These are phyloP conservation scores for Sebastes oblongus DNA, from an alignment of 2,797 vertebrate genomes.

Conservation along the genomic window DNA sequence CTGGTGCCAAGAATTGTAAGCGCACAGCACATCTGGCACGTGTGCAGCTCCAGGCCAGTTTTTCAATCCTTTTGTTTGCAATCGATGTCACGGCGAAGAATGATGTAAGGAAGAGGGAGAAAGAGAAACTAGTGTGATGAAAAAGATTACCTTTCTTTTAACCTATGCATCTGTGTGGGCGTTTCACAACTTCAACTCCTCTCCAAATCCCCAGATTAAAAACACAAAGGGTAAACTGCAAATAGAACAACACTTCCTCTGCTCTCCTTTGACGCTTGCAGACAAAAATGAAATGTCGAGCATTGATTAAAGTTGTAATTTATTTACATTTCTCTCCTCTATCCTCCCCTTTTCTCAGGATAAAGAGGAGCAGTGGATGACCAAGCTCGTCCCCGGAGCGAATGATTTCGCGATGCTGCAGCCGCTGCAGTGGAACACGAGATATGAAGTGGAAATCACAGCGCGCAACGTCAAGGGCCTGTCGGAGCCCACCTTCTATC, in stretches of 20 bases:
- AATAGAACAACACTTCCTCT: not conserved
- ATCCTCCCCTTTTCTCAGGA: constrained; percentile 74
- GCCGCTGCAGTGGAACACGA: constrained; percentile 96
- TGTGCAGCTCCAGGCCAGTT: not conserved
- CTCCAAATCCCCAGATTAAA: constrained; percentile 40
- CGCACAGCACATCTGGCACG: constrained; percentile 12
- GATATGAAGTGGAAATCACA: constrained; percentile 97
- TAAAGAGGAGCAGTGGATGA: constrained; percentile 98
- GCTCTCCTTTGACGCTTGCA: not conserved
- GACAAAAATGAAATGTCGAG: constrained; percentile 1
- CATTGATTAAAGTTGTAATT: not conserved
- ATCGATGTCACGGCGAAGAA: not conserved
- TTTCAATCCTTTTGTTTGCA: constrained; percentile 33
- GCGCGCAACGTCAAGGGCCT: constrained; percentile 95
- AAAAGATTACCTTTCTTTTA: constrained; percentile 20
- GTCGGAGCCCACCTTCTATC: constrained; percentile 96
- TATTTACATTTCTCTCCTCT: not conserved
- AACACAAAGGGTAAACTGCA: constrained; percentile 25
- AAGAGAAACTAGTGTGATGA: not conserved
- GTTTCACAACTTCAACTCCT: constrained; percentile 1
- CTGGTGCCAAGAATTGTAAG: constrained; percentile 20
- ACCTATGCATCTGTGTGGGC: constrained; percentile 7
- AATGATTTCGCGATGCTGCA: constrained; percentile 94
- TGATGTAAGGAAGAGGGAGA: not conserved
- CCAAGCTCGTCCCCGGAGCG: constrained; percentile 92